A percentile compares a stretch with the other conserved stretches of the same genome.
phyloP scores from a whole-genome alignment of 2,888 invertebrate genomes.

The Sphaerophoria taeniata region DNA sequence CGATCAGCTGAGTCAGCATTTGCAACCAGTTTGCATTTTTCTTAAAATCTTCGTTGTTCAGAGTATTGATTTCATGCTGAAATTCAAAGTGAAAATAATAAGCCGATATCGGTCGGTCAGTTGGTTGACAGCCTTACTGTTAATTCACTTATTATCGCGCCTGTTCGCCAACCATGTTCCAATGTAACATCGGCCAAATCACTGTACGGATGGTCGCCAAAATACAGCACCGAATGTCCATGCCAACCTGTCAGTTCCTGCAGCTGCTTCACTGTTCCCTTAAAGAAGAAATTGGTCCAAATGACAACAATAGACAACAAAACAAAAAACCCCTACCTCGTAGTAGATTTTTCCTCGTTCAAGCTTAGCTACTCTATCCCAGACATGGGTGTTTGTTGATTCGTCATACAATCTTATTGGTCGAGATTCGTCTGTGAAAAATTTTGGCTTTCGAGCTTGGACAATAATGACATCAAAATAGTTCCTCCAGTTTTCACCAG shows the following conservation, averaged over 20 bases:
- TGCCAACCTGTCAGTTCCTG: slow-evolving; percentile 96
- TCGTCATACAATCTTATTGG: slow-evolving; percentile 95
- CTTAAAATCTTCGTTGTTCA: slow-evolving; percentile 93
- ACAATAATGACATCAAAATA: slow-evolving; percentile 97
- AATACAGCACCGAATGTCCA: slow-evolving; percentile 96
- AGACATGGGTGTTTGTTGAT: slow-evolving; percentile 90
- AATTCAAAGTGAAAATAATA: slow-evolving; percentile 13
- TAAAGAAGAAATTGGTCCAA: background rate
- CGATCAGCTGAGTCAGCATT: slow-evolving; percentile 94
- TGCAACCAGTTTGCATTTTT: slow-evolving; percentile 95
- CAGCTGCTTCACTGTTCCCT: slow-evolving; percentile 96
- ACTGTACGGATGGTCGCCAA: slow-evolving; percentile 99
- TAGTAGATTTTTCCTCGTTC: slow-evolving; percentile 96
- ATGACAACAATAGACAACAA: background rate
- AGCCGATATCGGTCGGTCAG: background rate
- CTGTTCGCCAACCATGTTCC: slow-evolving; percentile 98
- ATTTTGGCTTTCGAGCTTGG: slow-evolving; percentile 97
- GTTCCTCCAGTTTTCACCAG: slow-evolving; percentile 94
- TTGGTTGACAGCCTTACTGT: slow-evolving; percentile 85
- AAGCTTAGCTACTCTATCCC: slow-evolving; percentile 94
- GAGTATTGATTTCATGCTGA: slow-evolving; percentile 95
- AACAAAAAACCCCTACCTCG: slow-evolving; percentile 86
- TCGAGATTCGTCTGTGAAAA: slow-evolving; percentile 96
- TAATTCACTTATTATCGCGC: slow-evolving; percentile 97
- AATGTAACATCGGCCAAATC: slow-evolving; percentile 98